These are phyloP conservation scores for Mionectes macconnelli DNA, from an alignment of 2,113 vertebrate genomes.

Conservation along the genomic window DNA sequence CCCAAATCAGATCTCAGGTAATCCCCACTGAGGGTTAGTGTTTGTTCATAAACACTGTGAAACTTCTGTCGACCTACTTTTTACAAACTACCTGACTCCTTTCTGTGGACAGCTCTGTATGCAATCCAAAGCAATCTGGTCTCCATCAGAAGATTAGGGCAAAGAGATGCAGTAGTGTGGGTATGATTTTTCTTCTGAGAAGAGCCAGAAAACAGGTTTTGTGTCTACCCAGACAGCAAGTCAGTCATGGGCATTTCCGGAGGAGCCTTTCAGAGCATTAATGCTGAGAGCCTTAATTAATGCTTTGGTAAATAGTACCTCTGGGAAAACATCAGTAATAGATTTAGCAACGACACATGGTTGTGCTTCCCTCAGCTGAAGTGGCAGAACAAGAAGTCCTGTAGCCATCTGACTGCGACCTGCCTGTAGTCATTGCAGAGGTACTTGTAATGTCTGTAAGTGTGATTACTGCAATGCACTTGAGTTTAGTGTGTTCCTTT, in stretches of 20 bases:
- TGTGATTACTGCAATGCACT: background rate
- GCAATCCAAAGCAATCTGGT: background rate
- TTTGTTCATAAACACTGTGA: background rate
- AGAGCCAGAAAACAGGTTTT: background rate
- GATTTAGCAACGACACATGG: background rate
- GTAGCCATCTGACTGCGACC: background rate
- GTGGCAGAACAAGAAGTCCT: background rate
- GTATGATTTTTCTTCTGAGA: background rate
- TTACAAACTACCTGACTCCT: background rate
- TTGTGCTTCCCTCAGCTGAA: background rate
- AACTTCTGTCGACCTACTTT: background rate
- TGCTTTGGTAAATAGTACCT: background rate
- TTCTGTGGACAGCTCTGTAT: background rate
- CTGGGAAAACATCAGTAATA: background rate
- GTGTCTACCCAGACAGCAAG: background rate
- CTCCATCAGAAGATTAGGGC: background rate
- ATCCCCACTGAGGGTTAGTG: background rate
- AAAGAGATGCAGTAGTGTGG: background rate
- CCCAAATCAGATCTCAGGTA: slow-evolving; percentile 97
- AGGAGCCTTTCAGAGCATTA: background rate
- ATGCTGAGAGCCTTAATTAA: background rate
- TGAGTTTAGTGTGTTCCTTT: background rate
- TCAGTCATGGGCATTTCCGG: background rate
- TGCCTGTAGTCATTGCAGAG: background rate
- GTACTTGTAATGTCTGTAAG: background rate